phyloP scores from a whole-genome alignment of 2,888 invertebrate species.

The Eurytoma adleriae region DNA sequence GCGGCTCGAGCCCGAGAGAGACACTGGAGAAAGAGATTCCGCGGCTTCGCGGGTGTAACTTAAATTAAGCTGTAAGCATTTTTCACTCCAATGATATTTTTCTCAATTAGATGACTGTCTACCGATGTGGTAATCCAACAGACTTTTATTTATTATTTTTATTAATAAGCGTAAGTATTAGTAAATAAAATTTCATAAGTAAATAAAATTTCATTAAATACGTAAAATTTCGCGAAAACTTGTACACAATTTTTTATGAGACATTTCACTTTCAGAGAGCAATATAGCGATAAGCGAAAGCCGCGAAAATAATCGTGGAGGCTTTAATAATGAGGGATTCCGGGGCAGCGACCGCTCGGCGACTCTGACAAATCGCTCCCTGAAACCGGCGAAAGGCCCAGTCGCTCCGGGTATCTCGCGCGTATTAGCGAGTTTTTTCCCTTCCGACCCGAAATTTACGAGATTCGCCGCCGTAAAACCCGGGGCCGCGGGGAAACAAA shows the following conservation, averaged over 20 bases:
- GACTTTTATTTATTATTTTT: too few species aligned
- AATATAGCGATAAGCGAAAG: not conserved
- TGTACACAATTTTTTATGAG: too few species aligned
- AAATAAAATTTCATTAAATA: too few species aligned
- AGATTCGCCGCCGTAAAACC: constrained; percentile 49
- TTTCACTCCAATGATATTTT: too few species aligned
- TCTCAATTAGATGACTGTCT: too few species aligned
- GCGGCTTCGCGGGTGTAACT: not conserved
- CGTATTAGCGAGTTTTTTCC: constrained; percentile 31
- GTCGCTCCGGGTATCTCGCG: constrained; percentile 44
- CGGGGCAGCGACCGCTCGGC: constrained; percentile 25
- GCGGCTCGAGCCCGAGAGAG: not conserved
- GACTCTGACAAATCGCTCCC: constrained; percentile 48
- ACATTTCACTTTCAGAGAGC: too few species aligned
- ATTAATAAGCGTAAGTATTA: too few species aligned
- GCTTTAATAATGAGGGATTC: constrained; percentile 40
- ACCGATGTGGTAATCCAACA: too few species aligned
- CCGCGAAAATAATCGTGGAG: not conserved
- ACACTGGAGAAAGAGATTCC: not conserved
- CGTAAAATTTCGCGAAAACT: too few species aligned
- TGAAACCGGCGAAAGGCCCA: constrained; percentile 2
- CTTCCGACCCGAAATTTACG: constrained; percentile 42
- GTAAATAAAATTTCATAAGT: too few species aligned
- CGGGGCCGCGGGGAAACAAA: constrained; percentile 34
- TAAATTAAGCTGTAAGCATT: too few species aligned